Evolutionary conservation across 2,113 vertebrate genomes (phyloP).

Genomic region (Pterocles orientalis): DNA sequence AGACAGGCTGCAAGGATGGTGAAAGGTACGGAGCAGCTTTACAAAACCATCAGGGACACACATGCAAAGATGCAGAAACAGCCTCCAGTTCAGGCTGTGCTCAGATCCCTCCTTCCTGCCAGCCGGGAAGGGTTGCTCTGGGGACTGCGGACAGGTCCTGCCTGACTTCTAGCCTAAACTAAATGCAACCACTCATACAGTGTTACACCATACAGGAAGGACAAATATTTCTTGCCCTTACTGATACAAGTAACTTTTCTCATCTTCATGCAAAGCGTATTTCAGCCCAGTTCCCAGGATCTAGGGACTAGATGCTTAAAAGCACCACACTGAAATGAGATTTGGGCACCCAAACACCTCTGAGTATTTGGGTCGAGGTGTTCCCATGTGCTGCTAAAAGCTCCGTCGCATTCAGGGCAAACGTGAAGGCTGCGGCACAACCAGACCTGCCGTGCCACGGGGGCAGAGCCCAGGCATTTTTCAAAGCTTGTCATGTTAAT

Average conservation of each 20-base stretch:
- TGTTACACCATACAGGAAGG: fast-evolving
- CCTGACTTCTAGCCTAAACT: neutral
- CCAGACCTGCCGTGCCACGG: neutral
- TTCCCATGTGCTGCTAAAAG: neutral
- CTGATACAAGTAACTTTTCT: neutral
- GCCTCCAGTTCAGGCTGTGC: neutral
- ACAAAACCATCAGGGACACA: neutral
- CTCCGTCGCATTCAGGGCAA: neutral
- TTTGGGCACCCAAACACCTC: neutral
- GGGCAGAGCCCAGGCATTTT: neutral
- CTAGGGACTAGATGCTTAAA: neutral
- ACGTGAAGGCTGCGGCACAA: neutral
- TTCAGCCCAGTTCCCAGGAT: neutral
- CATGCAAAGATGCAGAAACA: neutral
- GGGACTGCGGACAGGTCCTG: neutral
- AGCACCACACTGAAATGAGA: neutral
- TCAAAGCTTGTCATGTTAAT: neutral
- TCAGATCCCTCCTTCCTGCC: neutral
- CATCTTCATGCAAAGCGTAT: neutral
- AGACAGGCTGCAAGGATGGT: neutral
- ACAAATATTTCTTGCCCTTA: neutral
- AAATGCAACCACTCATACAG: neutral
- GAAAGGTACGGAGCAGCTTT: neutral
- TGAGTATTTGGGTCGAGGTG: neutral
- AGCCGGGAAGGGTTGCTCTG: neutral